Base-by-base conservation (phyloP, 2,888 invertebrate genomes). In the Alloplasta piceator region DNA sequence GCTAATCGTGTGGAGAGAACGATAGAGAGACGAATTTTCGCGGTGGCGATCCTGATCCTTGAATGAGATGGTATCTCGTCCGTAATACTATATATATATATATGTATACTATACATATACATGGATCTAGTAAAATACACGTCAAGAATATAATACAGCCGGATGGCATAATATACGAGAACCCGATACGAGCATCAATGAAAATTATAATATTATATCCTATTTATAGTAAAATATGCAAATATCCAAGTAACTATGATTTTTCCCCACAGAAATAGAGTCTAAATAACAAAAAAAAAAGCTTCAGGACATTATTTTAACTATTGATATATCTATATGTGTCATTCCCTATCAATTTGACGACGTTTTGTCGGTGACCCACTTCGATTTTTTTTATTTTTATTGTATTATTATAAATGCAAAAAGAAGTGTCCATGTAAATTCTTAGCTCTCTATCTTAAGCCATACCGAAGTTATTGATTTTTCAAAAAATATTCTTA, bases 21-120 rank as follows among this genome's bases (percentile, higher is more conserved):
- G n/a, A n/a, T n/a, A n/a, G 12, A 50, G 50, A 50, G 60, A 66
- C 74, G 60, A 66, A 73, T 72, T 68, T 50, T 58, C 12, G 84
- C n/a, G n/a, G 82, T n/a, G 84, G 82, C 87, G 89, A 90, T 90
- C 88, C 87, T 86, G 88, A 90, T 90, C 88, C 88, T 85, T 85
- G 87, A 90, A 90, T 87, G 88, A 90, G 90, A 90, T 89, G 87
- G 85, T 88, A 89, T 89, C 89, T 89, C 77, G 41, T 68, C 79
- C 74, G 78, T 84, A 83, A 86, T 86, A 82, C 84, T 80, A 70
- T 55, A 63, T 55, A 68, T n/a, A n/a, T n/a, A n/a, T n/a, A n/a
- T n/a, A n/a, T n/a, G n/a, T 39, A 46, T 66, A 61, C 64, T 38
- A 55, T 63, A 50, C 14, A 58, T 39, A 70, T 36, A n/a, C n/a